phyloP scores from a whole-genome alignment of 2,113 vertebrate species.

The Aspiorhynchus laticeps region DNA sequence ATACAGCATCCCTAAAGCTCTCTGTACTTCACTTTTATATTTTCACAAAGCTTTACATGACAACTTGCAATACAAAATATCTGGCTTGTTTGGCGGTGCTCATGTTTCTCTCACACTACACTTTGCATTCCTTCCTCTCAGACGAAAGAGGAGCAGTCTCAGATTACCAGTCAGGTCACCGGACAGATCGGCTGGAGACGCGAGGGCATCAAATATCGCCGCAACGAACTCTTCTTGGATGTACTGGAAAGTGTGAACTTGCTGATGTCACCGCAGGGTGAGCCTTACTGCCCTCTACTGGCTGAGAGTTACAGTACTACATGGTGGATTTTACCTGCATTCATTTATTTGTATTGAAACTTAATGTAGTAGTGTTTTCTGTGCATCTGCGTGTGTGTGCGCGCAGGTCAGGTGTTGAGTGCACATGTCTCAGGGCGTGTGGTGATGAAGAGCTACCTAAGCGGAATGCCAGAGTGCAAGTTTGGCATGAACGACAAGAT shows the following conservation, averaged over 20 bases:
- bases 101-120: constrained; percentile 56
- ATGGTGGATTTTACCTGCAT: neutral
- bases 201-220: constrained; percentile 98
- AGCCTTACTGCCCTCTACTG: neutral
- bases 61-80: constrained; percentile 6
- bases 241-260: constrained; percentile 98
- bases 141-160: constrained; percentile 99
- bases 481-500: constrained; percentile 99
- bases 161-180: constrained; percentile 99
- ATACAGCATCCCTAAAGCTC: neutral
- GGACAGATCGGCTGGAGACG: constrained; percentile 99
- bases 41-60: neutral
- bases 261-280: constrained; percentile 98
- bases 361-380: neutral
- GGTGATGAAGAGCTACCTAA: constrained; percentile 99
- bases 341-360: neutral
- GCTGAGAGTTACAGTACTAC: neutral
- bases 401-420: constrained; percentile 97
- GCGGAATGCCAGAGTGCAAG: constrained; percentile 99
- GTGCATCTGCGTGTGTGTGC: constrained; percentile 5
- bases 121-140: constrained; percentile 66
- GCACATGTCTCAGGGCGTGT: constrained; percentile 97
- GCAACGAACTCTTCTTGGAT: constrained; percentile 97
- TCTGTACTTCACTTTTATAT: constrained; percentile 35
- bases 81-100: constrained; percentile 48